Evolutionary conservation across 2,797 vertebrate genomes (phyloP).

Genomic region (Bradypodion pumilum): DNA sequence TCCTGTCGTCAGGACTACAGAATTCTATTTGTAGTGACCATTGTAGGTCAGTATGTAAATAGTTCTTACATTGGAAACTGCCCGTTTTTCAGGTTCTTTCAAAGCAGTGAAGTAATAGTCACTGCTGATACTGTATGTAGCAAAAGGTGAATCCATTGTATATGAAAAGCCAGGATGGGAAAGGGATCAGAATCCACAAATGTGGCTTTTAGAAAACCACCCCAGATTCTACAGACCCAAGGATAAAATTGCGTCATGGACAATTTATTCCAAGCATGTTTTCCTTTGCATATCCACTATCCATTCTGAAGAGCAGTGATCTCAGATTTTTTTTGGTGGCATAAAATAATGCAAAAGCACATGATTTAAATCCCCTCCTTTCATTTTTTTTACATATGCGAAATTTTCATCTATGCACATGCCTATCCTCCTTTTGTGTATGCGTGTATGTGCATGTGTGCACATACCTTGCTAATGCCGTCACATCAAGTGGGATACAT

Average conservation of each 20-base stretch:
- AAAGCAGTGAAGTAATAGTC: background rate
- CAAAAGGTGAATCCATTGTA: constrained; percentile 13
- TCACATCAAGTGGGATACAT: background rate
- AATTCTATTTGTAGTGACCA: constrained; percentile 4
- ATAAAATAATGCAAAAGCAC: background rate
- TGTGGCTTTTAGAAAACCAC: constrained; percentile 25
- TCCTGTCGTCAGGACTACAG: constrained; percentile 21
- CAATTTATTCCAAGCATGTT: constrained; percentile 30
- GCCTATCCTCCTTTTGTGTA: no score
- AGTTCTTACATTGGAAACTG: constrained; percentile 38
- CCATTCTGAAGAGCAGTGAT: background rate
- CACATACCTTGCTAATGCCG: background rate
- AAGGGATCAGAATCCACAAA: background rate
- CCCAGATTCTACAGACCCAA: constrained; percentile 23
- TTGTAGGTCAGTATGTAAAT: constrained; percentile 40
- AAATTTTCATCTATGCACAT: no score
- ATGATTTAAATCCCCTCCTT: constrained; percentile 19
- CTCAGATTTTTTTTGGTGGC: fast-evolving
- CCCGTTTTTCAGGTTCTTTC: constrained; percentile 20
- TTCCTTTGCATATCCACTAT: background rate
- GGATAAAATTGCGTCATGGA: constrained; percentile 14
- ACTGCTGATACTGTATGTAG: background rate
- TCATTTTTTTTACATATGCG: background rate
- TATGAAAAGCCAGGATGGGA: background rate
- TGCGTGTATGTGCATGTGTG: background rate